phyloP scores from a whole-genome alignment of 2,888 invertebrate species.

The Himalopsyche anomala region DNA sequence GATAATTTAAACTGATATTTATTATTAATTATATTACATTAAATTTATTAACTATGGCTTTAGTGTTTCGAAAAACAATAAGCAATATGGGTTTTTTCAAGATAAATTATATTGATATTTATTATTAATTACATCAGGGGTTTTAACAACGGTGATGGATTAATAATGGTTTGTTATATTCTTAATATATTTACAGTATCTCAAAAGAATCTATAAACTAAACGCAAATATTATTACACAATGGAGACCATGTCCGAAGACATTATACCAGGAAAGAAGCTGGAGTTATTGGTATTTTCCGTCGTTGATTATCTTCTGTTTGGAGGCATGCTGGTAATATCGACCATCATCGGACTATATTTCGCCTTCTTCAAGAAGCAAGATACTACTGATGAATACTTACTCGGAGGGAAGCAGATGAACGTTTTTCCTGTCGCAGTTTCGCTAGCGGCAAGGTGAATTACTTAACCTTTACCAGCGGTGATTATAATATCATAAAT shows the following conservation, averaged over 20 bases:
- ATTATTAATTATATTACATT: too few relatives aligned
- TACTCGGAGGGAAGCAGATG: slow-evolving; percentile 85
- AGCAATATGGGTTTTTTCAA: too few relatives aligned
- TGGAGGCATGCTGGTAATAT: slow-evolving; percentile 73
- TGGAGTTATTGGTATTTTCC: slow-evolving; percentile 70
- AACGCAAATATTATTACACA: neutral
- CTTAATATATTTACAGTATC: neutral
- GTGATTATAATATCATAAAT: too few relatives aligned
- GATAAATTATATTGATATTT: too few relatives aligned
- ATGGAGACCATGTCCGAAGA: neutral
- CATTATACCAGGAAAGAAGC: neutral
- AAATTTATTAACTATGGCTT: too few relatives aligned
- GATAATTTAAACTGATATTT: too few relatives aligned
- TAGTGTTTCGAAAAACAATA: too few relatives aligned
- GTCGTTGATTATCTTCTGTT: slow-evolving; percentile 76
- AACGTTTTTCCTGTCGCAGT: slow-evolving; percentile 84
- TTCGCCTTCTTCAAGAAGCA: slow-evolving; percentile 78
- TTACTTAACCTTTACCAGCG: slow-evolving; percentile 47
- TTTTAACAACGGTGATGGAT: too few relatives aligned
- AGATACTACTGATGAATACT: slow-evolving; percentile 81
- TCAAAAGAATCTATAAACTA: neutral
- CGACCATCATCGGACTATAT: slow-evolving; percentile 78
- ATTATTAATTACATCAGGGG: too few relatives aligned
- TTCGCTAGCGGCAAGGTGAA: slow-evolving; percentile 85
- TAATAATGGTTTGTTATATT: too few relatives aligned